These are phyloP conservation scores for Danio kyathit DNA, from an alignment of 2,797 vertebrate species.

Conservation along the genomic window DNA sequence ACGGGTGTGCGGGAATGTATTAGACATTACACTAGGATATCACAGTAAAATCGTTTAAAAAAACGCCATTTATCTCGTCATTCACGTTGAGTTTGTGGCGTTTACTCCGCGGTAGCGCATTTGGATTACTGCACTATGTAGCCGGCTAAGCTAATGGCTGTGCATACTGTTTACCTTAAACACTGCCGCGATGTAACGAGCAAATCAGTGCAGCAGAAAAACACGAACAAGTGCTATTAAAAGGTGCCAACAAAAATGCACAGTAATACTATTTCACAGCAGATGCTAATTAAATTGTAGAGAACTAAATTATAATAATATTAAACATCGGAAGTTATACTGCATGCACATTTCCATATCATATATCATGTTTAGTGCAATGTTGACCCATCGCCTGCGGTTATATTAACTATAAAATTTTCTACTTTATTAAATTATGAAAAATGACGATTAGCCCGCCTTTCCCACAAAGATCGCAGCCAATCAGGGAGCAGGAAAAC, in stretches of 20 bases:
- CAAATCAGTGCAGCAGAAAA: background rate
- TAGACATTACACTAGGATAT: background rate
- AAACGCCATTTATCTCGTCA: background rate
- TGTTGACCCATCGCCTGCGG: background rate
- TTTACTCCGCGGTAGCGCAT: background rate
- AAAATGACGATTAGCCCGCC: slow-evolving; percentile 49
- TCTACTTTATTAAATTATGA: background rate
- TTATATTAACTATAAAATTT: background rate
- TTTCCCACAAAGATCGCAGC: slow-evolving; percentile 48
- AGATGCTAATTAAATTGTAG: background rate
- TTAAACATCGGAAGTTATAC: background rate
- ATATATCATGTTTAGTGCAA: background rate
- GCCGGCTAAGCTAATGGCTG: background rate
- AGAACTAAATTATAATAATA: background rate
- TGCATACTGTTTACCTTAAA: background rate
- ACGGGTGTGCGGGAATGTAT: background rate
- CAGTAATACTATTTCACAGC: background rate
- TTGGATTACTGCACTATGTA: background rate
- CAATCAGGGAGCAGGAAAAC: slow-evolving; percentile 53
- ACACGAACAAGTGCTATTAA: background rate
- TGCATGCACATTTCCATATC: background rate
- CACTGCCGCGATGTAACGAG: background rate
- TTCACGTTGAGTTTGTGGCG: background rate
- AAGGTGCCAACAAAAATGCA: background rate
- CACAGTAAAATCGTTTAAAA: background rate